A percentile compares a stretch with the other conserved stretches of the same genome.
These are phyloP conservation scores for Dermatophagoides farinae DNA, from an alignment of 1,140 invertebrate genomes.

Conservation along the genomic window DNA sequence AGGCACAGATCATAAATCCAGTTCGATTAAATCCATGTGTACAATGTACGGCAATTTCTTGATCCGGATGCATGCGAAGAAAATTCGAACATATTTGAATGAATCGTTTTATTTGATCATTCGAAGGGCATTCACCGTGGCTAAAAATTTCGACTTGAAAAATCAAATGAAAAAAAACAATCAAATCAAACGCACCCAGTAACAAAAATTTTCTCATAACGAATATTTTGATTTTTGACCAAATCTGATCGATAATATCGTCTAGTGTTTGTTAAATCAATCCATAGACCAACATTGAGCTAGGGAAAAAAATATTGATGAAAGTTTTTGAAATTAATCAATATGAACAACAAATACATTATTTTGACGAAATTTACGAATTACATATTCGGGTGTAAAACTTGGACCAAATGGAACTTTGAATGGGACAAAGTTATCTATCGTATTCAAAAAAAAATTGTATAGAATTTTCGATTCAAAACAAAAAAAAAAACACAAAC, in stretches of 20 bases:
- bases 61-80: conserved; percentile 16
- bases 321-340: not conserved
- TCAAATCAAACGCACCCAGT: conserved; percentile 23
- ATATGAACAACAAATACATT: conserved; percentile 24
- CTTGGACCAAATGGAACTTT: conserved; percentile 69
- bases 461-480: conserved; percentile 25
- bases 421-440: conserved; percentile 46
- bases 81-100: conserved; percentile 23
- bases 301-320: conserved; percentile 22
- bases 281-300: conserved; percentile 76
- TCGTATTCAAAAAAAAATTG: conserved; percentile 1
- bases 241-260: conserved; percentile 68
- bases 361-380: conserved; percentile 46
- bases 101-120: conserved; percentile 23
- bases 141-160: conserved; percentile 20
- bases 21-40: conserved; percentile 98
- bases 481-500: not conserved
- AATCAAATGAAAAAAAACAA: conserved; percentile 13
- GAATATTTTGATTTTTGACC: conserved; percentile 39
- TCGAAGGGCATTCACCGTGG: conserved; percentile 23
- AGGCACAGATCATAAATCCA: conserved; percentile 75
- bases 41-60: conserved; percentile 57
- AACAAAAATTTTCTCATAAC: conserved; percentile 64
- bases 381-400: conserved; percentile 69
- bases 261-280: conserved; percentile 84